Base-by-base conservation (phyloP, 2,797 vertebrate genomes). In the Periophthalmus magnuspinnatus region DNA sequence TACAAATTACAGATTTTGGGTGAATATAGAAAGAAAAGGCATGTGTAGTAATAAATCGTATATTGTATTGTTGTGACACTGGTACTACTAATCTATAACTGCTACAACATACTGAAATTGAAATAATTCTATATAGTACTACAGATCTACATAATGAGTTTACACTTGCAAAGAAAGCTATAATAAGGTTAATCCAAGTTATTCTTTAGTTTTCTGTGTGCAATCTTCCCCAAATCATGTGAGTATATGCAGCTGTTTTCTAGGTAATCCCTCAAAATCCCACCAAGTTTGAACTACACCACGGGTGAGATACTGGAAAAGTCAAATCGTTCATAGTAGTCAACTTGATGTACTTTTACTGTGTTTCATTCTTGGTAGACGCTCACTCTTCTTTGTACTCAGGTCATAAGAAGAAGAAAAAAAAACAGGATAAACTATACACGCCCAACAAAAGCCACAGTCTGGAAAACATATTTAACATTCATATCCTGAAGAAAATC, bases 311-410 rank as follows among this genome's bases (percentile, higher is more conserved):
- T 50, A 3, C 22, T 11, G 13, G 10, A 65, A 57, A 14, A 16
- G 38, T 69, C 28, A 50, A 41, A 68, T 32, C 50, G 55, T 0
- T 70, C 22, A 52, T 48, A 28, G 59, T 41, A 61, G 58, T 5
- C 54, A 6, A 21, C 45, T 65, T 65, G 50, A n/a, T 65, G 41
- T 65, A 77, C 67, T 69, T 69, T 59, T 64, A 45, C 38, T 52
- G 1, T 17, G 10, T 67, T 77, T 79, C 74, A 59, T 82, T 84
- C 80, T 70, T 21, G 56, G 71, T 77, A 78, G 66, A 71, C 28
- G 34, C 32, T n/a, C 36, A 17, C 63, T 32, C n/a, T 71, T 47
- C 69, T 21, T 50, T 1, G 13, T 71, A 68, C 36, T 69, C 19
- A n/a, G 11, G 38, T 72, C 60, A 71, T 24, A 28, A 61, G 38